Evolutionary conservation across 2,113 vertebrate species (phyloP), one percentile per base, ranked within the genome.

Genomic region (Paraplagusia blochii): DNA sequence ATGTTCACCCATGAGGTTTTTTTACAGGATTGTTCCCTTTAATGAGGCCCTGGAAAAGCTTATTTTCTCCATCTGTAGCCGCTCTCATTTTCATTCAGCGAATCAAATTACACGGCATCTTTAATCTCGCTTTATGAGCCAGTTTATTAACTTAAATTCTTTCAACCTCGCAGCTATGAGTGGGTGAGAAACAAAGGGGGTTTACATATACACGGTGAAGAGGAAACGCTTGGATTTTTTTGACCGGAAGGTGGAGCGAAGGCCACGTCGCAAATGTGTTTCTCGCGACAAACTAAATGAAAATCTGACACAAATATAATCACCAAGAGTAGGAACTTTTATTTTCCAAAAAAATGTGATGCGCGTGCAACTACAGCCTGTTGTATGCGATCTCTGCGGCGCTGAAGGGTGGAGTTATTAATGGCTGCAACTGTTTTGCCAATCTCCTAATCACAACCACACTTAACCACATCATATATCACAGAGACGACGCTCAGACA

Each of bases 41-140:
- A 90, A 88, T 90, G 84, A 90, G 80, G 77, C 72, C 68, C 70
- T 87, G 77, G 72, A 88, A 88, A 83, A 85, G 85, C 85, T 89
- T 87, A 84, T 89, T 90, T 83, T 83, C 66, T 29, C 84, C 86
- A 89, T 88, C 85, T 88, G 82, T 77, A 81, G 85, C 77, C 77
- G 72, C 67, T 68, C 66, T 82, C 63, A 2, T 78, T 82, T 78
- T 63, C 82, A 81, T 81, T 85, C 77, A 62, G 63, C 79, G 87
- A 85, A 88, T 89, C 76, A 88, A 89, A 84, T 84, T 79, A 87
- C 88, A 85, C 68, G 79, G 74, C 76, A 78, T 84, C 84, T 87
- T 85, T 88, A 88, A 90, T 88, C 86, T 88, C 74, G 65, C 79
- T 63, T 85, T 78, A 87, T 86, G 83, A 86, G 79, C 63, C 84